Percentiles rank a stretch among this genome's conserved stretches.
phyloP scores from a whole-genome alignment of 2,113 vertebrate species.

The Cavia porcellus region DNA sequence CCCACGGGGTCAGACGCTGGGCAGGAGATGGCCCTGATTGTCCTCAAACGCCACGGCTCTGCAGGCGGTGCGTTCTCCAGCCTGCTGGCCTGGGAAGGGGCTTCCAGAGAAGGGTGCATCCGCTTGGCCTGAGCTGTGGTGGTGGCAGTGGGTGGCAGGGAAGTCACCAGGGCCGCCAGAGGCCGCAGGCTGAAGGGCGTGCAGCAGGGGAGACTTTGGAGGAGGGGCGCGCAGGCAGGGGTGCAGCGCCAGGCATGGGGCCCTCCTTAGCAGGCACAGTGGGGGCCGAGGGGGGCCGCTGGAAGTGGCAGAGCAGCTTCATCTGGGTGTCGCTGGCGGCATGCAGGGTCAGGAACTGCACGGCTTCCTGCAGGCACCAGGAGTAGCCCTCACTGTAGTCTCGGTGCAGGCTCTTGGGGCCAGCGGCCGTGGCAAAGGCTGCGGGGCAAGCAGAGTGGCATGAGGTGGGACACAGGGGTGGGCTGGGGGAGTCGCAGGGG shows the following conservation, averaged over 20 bases:
- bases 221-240: background rate
- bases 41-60: slow-evolving; percentile 74
- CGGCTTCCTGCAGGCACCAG: slow-evolving; percentile 88
- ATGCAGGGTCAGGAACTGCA: slow-evolving; percentile 87
- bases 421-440: slow-evolving; percentile 75
- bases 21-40: slow-evolving; percentile 56
- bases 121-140: background rate
- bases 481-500: no score
- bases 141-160: background rate
- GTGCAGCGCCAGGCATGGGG: background rate
- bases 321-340: slow-evolving; percentile 79
- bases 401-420: slow-evolving; percentile 75
- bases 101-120: slow-evolving; percentile 73
- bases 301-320: slow-evolving; percentile 87
- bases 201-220: slow-evolving; percentile 65
- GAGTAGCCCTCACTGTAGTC: slow-evolving; percentile 87
- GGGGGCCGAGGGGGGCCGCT: slow-evolving; percentile 76
- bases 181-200: slow-evolving; percentile 69
- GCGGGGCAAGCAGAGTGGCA: background rate
- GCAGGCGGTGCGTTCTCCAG: slow-evolving; percentile 72
- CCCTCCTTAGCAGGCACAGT: background rate
- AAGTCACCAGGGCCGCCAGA: slow-evolving; percentile 89
- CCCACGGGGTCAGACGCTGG: slow-evolving; percentile 81
- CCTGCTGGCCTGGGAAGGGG: slow-evolving; percentile 54
- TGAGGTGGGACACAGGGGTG: fast-evolving